phyloP scores from a whole-genome alignment of 2,888 invertebrate genomes.

The Cosmia trapezina region DNA sequence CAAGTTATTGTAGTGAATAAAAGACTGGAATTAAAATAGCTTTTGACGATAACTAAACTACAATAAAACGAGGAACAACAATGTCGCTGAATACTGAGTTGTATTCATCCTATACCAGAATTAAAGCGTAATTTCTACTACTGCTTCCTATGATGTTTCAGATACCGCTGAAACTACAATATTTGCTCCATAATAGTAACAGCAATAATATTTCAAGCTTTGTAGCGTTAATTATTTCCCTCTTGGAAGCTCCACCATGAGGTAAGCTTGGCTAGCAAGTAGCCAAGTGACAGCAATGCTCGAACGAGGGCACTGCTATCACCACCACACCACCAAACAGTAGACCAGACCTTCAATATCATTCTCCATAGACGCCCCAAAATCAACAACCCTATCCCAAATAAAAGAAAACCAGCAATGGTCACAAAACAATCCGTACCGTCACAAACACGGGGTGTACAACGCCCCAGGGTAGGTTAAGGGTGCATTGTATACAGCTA shows the following conservation, averaged over 20 bases:
- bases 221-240: conserved; percentile 67
- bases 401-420: conserved; percentile 68
- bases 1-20: conserved; percentile 10
- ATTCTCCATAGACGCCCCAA: conserved; percentile 32
- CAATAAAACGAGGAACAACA: not conserved
- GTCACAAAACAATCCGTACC: conserved; percentile 53
- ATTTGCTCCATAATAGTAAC: conserved; percentile 20
- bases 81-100: too few species aligned
- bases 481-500: conserved; percentile 86
- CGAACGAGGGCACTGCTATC: conserved; percentile 79
- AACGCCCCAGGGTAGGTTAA: conserved; percentile 83
- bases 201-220: conserved; percentile 57
- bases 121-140: not conserved
- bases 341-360: conserved; percentile 16
- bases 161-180: conserved; percentile 10
- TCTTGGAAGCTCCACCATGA: conserved; percentile 68
- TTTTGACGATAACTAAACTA: conserved; percentile 18
- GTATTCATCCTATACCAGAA: not conserved
- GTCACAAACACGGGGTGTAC: conserved; percentile 61
- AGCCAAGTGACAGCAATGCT: conserved; percentile 79
- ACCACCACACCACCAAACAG: conserved; percentile 61
- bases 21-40: not conserved
- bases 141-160: not conserved
- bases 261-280: conserved; percentile 74
- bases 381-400: not conserved